Evolutionary conservation across 1,140 invertebrate species (phyloP).

Genomic region (Nasonia giraulti): DNA sequence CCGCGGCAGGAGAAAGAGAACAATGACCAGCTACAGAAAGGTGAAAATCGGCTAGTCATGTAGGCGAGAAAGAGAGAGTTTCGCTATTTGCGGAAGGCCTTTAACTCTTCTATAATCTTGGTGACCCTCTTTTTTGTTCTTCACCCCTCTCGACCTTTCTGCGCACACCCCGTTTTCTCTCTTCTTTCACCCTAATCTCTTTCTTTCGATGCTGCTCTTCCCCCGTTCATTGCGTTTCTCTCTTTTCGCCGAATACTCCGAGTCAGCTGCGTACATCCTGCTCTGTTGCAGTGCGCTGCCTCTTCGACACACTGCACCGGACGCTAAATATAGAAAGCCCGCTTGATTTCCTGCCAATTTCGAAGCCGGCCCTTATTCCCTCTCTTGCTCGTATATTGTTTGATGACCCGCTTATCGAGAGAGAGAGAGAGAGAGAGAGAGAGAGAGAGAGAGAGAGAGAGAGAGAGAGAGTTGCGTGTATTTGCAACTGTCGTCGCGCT

Average conservation of each 20-base stretch:
- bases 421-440: neutral
- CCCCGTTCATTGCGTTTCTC: neutral
- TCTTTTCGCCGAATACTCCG: neutral
- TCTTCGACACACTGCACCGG: constrained; percentile 52
- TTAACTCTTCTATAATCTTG: constrained; percentile 23
- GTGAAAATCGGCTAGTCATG: neutral
- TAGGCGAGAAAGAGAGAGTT: neutral
- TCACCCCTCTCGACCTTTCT: constrained; percentile 12
- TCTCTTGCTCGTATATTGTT: neutral
- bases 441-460: neutral
- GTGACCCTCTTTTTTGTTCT: constrained; percentile 40
- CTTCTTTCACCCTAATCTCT: neutral
- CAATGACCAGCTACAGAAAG: neutral
- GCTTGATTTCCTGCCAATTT: constrained; percentile 66
- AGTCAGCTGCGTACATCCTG: neutral
- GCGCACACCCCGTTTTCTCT: neutral
- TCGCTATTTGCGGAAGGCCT: constrained; percentile 15
- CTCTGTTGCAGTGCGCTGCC: constrained; percentile 51
- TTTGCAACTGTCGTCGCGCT: no score
- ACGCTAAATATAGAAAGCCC: constrained; percentile 61
- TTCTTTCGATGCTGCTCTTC: constrained; percentile 21
- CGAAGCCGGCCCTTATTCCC: neutral
- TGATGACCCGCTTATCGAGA: neutral
- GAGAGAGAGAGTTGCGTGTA: neutral
- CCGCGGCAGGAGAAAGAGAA: neutral